phyloP scores from a whole-genome alignment of 2,888 invertebrate genomes.

The Poecilobothrus nobilitatus region DNA sequence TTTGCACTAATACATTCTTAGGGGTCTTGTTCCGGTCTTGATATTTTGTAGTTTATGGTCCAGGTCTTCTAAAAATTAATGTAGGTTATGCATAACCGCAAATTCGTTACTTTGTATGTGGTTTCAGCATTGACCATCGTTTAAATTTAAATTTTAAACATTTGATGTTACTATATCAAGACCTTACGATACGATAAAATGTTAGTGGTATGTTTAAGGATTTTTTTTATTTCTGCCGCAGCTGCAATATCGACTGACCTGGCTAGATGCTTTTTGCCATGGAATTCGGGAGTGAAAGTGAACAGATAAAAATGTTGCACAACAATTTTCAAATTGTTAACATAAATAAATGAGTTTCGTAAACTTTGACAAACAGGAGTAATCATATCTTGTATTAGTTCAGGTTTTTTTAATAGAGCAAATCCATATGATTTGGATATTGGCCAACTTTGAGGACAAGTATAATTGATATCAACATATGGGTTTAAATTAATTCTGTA shows the following conservation, averaged over 20 bases:
- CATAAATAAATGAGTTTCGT: constrained; percentile 67
- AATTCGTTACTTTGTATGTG: constrained; percentile 57
- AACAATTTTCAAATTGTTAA: constrained; percentile 70
- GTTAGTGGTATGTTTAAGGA: constrained; percentile 72
- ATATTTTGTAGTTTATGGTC: too few species aligned
- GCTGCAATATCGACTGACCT: constrained; percentile 61
- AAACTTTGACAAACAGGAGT: constrained; percentile 64
- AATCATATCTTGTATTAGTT: constrained; percentile 73
- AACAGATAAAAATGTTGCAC: constrained; percentile 79
- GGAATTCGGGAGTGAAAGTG: constrained; percentile 94
- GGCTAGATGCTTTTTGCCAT: constrained; percentile 63
- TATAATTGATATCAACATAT: constrained; percentile 87
- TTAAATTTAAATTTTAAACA: too few species aligned
- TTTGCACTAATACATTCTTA: too few species aligned
- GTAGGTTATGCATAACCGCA: too few species aligned
- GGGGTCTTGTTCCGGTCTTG: too few species aligned
- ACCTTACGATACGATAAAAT: too few species aligned
- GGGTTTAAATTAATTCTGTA: constrained; percentile 71
- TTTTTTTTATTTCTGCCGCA: constrained; percentile 61
- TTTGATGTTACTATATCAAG: constrained; percentile 81
- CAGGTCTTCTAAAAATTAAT: too few species aligned
- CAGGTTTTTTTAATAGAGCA: constrained; percentile 71
- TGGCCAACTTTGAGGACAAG: constrained; percentile 95
- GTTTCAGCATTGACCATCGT: constrained; percentile 64
- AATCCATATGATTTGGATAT: constrained; percentile 85